Evolutionary conservation across 1,140 invertebrate genomes (phyloP), one percentile per base, ranked within the genome.

Genomic region (Harpegnathos saltator): DNA sequence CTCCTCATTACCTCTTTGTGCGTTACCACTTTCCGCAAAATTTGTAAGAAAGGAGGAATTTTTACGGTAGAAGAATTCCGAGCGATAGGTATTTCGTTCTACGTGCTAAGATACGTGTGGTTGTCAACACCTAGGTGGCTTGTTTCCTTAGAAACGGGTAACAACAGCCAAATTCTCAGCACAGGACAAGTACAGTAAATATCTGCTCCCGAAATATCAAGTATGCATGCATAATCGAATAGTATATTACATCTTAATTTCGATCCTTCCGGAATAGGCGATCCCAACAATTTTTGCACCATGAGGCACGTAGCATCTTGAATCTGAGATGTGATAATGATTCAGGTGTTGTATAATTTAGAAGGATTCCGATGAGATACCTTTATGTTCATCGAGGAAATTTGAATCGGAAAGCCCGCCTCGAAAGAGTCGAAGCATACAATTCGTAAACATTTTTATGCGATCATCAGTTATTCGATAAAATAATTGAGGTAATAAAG

Each of bases 121-220:
- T 89, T 93, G 90, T 91, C 89, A 91, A 94, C 93, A 94, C 93
- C 91, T 94, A 84, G 87, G 85, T 80, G 84, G n/a, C 33, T 84
- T 52, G 94, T 94, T 92, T 85, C 93, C 94, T 90, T 93, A 91
- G 92, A 91, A 93, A 94, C 93, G 89, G 87, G 91, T 91, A 94
- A 93, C 92, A 93, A 90, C 90, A 71, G 17, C 7, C n/a, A 85
- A 77, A 59, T 44, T 44, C 38, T 44, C 38, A 44, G 7, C 71
- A 91, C 61, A 74, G 84, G 87, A 58, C 29, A 75, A 74, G 83
- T 71, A 33, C 29, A 24, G 58, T 11, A 44, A 44, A 44, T 44
- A 44, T 11, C 72, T 56, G 12, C n/a, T 44, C 54, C 44, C 44
- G 7, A 61, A 72, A 19, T 4, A 50, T 73, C 11, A 26, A 63